Conservation (phyloP, 2,888 invertebrate species). For the Callosobruchus maculatus region DNA sequence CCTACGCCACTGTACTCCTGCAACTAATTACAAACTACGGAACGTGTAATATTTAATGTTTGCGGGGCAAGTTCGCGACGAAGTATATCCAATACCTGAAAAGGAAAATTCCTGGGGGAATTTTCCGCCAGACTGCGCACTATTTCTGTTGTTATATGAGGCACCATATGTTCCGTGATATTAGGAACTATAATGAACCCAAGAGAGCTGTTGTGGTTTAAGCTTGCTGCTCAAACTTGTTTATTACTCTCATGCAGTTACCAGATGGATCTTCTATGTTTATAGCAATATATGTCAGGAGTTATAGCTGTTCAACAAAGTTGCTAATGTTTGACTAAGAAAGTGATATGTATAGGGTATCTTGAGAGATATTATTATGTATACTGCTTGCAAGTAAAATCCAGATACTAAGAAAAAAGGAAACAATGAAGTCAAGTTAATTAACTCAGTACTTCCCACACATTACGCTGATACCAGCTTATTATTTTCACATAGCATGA, state of each 20-base stretch:
- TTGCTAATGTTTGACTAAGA: not conserved
- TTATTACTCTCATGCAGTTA: not conserved
- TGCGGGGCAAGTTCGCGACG: not conserved
- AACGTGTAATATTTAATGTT: not conserved
- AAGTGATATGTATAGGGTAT: not conserved
- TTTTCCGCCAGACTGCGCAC: not conserved
- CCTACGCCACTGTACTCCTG: not conserved
- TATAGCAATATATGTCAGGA: not conserved
- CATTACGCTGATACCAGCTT: too few relatives aligned
- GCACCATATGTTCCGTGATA: not conserved
- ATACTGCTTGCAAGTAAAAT: too few relatives aligned
- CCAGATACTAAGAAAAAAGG: too few relatives aligned
- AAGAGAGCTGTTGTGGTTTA: not conserved
- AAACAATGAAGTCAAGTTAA: too few relatives aligned
- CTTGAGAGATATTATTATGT: too few relatives aligned
- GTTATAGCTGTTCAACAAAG: not conserved
- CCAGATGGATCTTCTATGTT: not conserved
- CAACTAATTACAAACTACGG: not conserved
- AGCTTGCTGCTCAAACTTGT: not conserved
- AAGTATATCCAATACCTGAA: not conserved
- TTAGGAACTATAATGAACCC: not conserved
- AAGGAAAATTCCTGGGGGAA: not conserved
- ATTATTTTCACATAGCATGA: too few relatives aligned
- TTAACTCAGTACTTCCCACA: too few relatives aligned
- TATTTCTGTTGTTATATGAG: not conserved